A percentile compares a stretch with the other conserved stretches of the same genome.
These are phyloP conservation scores for Stercorarius parasiticus DNA, from an alignment of 2,113 vertebrate genomes.

Conservation along the genomic window DNA sequence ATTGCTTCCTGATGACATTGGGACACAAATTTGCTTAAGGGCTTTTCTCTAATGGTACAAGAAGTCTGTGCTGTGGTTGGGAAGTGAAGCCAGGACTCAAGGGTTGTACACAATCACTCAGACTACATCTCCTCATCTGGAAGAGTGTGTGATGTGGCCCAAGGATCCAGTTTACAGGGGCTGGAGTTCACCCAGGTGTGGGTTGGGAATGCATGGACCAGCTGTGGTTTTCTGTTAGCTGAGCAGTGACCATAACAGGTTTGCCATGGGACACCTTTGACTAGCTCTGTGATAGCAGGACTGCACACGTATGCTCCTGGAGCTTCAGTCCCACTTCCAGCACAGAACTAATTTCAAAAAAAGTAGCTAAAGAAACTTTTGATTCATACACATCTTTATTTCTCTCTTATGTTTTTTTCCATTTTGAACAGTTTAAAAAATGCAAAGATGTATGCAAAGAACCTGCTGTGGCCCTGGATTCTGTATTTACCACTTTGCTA, in stretches of 20 bases:
- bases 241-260: background rate
- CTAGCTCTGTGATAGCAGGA: background rate
- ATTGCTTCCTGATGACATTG: background rate
- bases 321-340: accelerated
- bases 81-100: background rate
- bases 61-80: background rate
- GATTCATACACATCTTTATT: background rate
- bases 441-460: background rate
- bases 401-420: background rate
- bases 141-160: background rate
- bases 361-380: background rate
- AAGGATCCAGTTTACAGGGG: background rate
- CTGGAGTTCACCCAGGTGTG: background rate
- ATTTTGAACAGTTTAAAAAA: conserved; percentile 69
- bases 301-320: background rate
- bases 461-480: background rate
- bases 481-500: conserved; percentile 72
- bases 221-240: background rate
- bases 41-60: background rate
- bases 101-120: background rate
- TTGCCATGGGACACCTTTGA: background rate
- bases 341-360: background rate
- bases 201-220: background rate
- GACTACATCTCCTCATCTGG: background rate
- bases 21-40: background rate